These are phyloP conservation scores for Gallinago solitaria DNA, from an alignment of 2,797 vertebrate genomes.

Conservation along the genomic window DNA sequence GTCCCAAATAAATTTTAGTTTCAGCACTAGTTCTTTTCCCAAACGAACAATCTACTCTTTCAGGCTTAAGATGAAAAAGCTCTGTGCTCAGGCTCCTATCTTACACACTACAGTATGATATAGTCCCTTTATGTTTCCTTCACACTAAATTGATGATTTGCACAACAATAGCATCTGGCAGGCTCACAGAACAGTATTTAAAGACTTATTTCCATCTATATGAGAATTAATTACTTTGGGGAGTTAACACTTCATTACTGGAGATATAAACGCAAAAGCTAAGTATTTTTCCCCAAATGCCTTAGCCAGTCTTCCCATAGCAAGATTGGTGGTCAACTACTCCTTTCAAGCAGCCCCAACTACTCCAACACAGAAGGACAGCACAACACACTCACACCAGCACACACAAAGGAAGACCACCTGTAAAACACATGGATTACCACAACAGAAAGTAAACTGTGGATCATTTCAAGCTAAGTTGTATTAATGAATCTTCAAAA, in stretches of 20 bases:
- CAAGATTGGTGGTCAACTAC: not conserved
- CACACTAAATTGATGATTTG: not conserved
- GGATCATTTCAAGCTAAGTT: not conserved
- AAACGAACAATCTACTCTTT: not conserved
- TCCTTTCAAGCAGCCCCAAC: not conserved
- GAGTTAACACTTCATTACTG: not conserved
- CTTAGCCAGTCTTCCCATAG: not conserved
- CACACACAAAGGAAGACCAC: not conserved
- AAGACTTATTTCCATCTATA: not conserved
- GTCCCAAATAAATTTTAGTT: not conserved
- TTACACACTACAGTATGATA: not conserved
- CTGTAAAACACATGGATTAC: not conserved
- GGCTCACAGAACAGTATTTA: not conserved
- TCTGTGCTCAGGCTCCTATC: not conserved
- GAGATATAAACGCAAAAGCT: not conserved
- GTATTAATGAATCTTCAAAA: not conserved
- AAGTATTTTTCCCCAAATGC: not conserved
- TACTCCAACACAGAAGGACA: not conserved
- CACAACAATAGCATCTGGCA: not conserved
- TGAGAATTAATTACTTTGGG: constrained; percentile 3
- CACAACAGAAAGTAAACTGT: not conserved
- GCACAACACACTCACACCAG: not conserved
- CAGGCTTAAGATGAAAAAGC: not conserved
- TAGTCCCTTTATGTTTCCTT: not conserved
- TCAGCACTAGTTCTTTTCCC: not conserved